Evolutionary conservation across 2,888 invertebrate species (phyloP).

Genomic region (Nephrotoma appendiculata): DNA sequence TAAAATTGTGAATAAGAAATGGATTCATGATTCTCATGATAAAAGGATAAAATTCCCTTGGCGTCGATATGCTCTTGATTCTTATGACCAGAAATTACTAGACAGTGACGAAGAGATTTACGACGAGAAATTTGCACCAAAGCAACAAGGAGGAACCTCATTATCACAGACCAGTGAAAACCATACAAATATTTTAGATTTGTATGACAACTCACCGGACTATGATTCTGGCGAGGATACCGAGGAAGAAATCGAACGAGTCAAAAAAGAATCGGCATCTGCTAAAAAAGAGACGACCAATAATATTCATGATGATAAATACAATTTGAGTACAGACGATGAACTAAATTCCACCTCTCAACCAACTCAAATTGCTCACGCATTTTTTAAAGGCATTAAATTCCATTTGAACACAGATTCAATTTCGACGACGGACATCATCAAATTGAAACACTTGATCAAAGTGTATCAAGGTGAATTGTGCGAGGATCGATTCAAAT

Average conservation of each 20-base stretch:
- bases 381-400: slow-evolving; percentile 14
- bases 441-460: slow-evolving; percentile 15
- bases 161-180: slow-evolving; percentile 8
- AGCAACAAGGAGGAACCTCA: background rate
- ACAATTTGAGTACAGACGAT: background rate
- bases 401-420: slow-evolving; percentile 16
- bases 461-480: slow-evolving; percentile 12
- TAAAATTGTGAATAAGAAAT: slow-evolving; percentile 50
- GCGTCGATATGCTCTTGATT: slow-evolving; percentile 27
- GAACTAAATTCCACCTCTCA: background rate
- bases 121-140: slow-evolving; percentile 12
- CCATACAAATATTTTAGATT: background rate
- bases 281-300: background rate
- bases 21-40: slow-evolving; percentile 53
- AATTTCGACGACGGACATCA: slow-evolving; percentile 13
- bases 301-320: background rate
- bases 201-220: background rate
- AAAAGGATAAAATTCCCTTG: slow-evolving; percentile 37
- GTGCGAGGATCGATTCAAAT: background rate
- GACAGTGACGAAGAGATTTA: slow-evolving; percentile 29
- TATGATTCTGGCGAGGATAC: slow-evolving; percentile 23
- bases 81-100: slow-evolving; percentile 16
- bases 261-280: slow-evolving; percentile 6
- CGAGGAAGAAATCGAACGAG: slow-evolving; percentile 26
- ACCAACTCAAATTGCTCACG: background rate